A percentile compares a stretch with the other conserved stretches of the same genome.
phyloP scores from a whole-genome alignment of 2,113 vertebrate species.

The Meriones unguiculatus region DNA sequence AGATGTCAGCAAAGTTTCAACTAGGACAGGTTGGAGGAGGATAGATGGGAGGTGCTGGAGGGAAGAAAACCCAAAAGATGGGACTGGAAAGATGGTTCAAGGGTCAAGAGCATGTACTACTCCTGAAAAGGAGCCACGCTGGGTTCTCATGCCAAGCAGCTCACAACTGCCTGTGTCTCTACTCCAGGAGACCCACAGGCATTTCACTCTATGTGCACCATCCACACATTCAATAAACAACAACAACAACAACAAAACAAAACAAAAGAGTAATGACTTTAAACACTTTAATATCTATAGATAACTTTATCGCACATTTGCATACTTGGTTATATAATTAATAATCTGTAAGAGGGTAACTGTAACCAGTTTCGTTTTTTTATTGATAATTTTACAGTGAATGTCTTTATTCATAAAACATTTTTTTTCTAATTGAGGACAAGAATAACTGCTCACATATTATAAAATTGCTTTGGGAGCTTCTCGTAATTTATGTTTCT shows the following conservation, averaged over 20 bases:
- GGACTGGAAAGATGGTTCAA: not conserved
- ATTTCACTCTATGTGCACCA: not conserved
- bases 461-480: not conserved
- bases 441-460: not conserved
- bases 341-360: not conserved
- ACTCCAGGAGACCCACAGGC: not conserved
- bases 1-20: not conserved
- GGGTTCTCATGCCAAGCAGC: not conserved
- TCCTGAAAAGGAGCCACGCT: not conserved
- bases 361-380: not conserved
- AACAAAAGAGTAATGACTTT: too few relatives aligned
- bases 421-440: not conserved
- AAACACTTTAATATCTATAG: not conserved
- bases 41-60: not conserved
- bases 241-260: not conserved
- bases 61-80: not conserved
- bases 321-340: not conserved
- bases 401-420: not conserved
- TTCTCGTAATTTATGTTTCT: not conserved
- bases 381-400: conserved; percentile 30
- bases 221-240: not conserved
- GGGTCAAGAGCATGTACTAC: not conserved
- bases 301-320: conserved; percentile 15
- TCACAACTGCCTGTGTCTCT: not conserved
- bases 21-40: not conserved